phyloP scores from a whole-genome alignment of 2,797 vertebrate species.

The Ciconia nigra region DNA sequence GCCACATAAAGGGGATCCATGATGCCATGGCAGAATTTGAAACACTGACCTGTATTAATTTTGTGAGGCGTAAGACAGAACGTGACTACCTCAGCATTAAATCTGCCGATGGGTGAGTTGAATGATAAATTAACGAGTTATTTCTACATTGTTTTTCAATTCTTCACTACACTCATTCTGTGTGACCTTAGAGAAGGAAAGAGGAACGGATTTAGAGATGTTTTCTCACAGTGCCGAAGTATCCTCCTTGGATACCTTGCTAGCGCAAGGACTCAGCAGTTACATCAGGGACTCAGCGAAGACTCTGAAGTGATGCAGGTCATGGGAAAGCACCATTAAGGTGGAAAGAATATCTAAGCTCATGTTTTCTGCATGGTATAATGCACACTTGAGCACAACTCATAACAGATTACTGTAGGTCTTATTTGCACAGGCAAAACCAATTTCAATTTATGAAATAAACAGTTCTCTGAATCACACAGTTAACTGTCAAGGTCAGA shows the following conservation, averaged over 20 bases:
- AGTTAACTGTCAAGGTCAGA: background rate
- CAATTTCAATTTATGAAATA: background rate
- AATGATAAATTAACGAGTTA: background rate
- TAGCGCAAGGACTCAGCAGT: background rate
- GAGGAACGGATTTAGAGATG: background rate
- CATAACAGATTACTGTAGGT: background rate
- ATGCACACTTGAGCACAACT: background rate
- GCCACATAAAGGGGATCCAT: constrained; percentile 8
- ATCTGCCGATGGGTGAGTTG: constrained; percentile 47
- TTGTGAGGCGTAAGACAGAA: constrained; percentile 53
- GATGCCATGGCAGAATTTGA: constrained; percentile 67
- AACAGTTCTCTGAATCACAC: background rate
- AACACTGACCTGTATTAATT: constrained; percentile 65
- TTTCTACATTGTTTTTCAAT: background rate
- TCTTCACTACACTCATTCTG: background rate
- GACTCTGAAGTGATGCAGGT: background rate
- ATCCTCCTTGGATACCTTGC: background rate
- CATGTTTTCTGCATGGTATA: background rate
- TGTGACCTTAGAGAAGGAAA: background rate
- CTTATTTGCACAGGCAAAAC: background rate
- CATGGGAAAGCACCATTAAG: background rate
- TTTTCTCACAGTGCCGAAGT: background rate
- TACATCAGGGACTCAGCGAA: background rate
- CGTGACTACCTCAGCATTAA: constrained; percentile 58
- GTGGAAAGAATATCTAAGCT: background rate